These are phyloP conservation scores for Zingel zingel DNA, from an alignment of 2,113 vertebrate genomes.

Conservation along the genomic window DNA sequence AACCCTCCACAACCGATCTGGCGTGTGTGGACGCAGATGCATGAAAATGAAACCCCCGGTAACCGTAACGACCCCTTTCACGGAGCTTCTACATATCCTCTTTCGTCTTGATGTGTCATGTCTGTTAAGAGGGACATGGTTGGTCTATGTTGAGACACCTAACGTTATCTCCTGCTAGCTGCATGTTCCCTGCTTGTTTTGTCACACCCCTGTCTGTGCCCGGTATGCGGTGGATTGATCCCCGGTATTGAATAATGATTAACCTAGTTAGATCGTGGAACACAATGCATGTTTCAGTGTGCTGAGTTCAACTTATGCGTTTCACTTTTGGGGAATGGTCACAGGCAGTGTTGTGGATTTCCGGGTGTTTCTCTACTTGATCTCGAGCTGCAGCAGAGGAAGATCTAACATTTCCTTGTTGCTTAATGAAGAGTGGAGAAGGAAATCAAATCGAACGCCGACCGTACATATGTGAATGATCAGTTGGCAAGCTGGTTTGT, in stretches of 20 bases:
- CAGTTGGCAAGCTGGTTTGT: slow-evolving; percentile 33
- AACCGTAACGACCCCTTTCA: neutral
- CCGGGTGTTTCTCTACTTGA: slow-evolving; percentile 73
- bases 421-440: slow-evolving; percentile 17
- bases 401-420: slow-evolving; percentile 24
- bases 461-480: slow-evolving; percentile 1
- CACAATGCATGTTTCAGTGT: slow-evolving; percentile 67
- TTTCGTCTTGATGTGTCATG: slow-evolving; percentile 67
- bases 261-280: slow-evolving; percentile 56
- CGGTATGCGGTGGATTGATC: slow-evolving; percentile 71
- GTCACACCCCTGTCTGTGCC: slow-evolving; percentile 78
- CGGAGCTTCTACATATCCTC: neutral
- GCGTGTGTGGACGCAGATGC: slow-evolving; percentile 11
- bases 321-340: slow-evolving; percentile 43
- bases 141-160: slow-evolving; percentile 39
- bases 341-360: slow-evolving; percentile 69
- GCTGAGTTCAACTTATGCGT: slow-evolving; percentile 43
- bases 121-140: slow-evolving; percentile 45
- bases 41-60: slow-evolving; percentile 2
- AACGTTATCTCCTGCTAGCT: slow-evolving; percentile 55
- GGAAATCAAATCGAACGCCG: neutral
- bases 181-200: slow-evolving; percentile 61
- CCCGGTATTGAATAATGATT: slow-evolving; percentile 71
- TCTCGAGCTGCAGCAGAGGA: slow-evolving; percentile 12
- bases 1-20: slow-evolving; percentile 47